Conservation (phyloP, 2,888 invertebrate genomes). For the Oegoconia quadripuncta region DNA sequence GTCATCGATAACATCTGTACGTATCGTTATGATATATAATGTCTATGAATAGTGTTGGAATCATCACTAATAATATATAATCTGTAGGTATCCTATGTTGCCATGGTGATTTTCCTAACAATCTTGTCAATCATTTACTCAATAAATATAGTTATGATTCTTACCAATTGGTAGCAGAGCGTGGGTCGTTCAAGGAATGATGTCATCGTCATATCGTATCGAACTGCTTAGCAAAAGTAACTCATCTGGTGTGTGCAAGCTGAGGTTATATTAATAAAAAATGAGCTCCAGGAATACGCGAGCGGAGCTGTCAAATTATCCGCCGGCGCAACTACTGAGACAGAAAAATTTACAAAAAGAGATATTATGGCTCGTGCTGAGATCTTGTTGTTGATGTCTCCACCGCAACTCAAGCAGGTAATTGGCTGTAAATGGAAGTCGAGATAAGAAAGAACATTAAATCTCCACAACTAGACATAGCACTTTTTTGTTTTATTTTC, state of each 20-base stretch:
- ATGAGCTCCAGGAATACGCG: background rate
- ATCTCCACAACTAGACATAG: no score
- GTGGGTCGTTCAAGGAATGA: background rate
- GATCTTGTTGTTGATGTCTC: conserved; percentile 9
- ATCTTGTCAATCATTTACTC: no score
- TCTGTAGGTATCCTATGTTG: no score
- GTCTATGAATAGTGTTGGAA: no score
- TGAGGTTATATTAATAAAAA: conserved; percentile 3
- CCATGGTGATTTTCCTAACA: no score
- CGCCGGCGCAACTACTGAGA: background rate
- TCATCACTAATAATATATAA: no score
- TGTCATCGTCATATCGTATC: background rate
- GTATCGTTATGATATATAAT: no score
- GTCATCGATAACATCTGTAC: no score
- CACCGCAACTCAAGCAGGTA: conserved; percentile 34
- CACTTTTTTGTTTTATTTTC: no score
- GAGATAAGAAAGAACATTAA: no score
- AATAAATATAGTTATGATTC: no score
- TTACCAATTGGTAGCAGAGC: conserved; percentile 1
- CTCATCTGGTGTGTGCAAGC: conserved; percentile 10
- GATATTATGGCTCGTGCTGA: conserved; percentile 9
- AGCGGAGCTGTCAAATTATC: background rate
- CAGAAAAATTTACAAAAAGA: background rate
- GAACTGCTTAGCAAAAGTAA: conserved; percentile 6
- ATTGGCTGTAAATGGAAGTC: conserved; percentile 30